Evolutionary conservation across 30 jellyfish, hydroid and myxozoan species (phyloP).

Genomic region (Turritopsis dohrnii): DNA sequence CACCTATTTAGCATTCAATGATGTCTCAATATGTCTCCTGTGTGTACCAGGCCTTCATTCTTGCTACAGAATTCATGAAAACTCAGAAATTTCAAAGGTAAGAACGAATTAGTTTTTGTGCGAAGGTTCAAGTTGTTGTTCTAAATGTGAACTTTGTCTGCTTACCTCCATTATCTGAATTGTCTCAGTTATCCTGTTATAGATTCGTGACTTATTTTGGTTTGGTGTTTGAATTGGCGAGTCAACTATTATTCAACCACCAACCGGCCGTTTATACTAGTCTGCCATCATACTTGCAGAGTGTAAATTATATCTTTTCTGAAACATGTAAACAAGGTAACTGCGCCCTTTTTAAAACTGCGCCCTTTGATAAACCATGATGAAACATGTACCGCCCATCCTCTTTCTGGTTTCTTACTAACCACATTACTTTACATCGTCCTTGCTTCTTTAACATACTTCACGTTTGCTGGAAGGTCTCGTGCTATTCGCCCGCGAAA

Average conservation of each 20-base stretch:
- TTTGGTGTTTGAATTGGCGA: slow-evolving; percentile 18
- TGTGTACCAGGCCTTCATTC: slow-evolving; percentile 12
- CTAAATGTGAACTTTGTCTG: not conserved
- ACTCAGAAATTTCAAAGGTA: slow-evolving; percentile 3
- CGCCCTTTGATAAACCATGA: no score
- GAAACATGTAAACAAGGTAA: not conserved
- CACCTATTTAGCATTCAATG: slow-evolving; percentile 13
- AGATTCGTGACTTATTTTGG: slow-evolving; percentile 18
- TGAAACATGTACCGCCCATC: not conserved
- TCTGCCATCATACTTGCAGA: slow-evolving; percentile 4
- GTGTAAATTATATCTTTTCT: slow-evolving; percentile 29
- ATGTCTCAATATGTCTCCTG: slow-evolving; percentile 30
- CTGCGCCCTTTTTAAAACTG: no score
- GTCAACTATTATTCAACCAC: slow-evolving; percentile 23
- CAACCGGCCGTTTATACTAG: slow-evolving; percentile 16
- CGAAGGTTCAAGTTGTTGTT: not conserved
- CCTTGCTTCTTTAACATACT: not conserved
- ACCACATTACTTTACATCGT: no score
- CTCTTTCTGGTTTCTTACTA: not conserved
- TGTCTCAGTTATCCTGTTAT: not conserved
- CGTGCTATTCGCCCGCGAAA: not conserved
- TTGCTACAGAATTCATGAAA: not conserved
- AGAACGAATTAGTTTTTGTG: not conserved
- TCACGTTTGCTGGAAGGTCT: not conserved
- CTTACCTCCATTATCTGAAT: not conserved